Base-by-base conservation (phyloP, 2,113 vertebrate genomes). In the Upupa epops region DNA sequence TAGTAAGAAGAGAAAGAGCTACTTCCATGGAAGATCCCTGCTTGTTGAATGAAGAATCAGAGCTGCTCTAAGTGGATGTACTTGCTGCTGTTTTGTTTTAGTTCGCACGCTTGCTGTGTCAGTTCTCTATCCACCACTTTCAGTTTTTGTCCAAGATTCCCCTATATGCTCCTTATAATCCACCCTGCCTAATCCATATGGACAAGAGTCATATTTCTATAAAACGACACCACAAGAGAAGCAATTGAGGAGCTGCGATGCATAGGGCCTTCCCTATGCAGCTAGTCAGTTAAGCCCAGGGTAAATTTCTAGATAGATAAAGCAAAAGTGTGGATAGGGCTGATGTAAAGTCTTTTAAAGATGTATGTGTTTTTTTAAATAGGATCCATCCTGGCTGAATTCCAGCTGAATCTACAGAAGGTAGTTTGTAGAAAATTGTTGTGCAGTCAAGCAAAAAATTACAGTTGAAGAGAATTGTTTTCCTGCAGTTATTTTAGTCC, bases 401-500 rank as follows among this genome's bases (percentile, higher is more conserved):
- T 90, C 95, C 82, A 95, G 74, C 37, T 92, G 60, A 95, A 96
- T 82, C 83, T 69, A 76, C 36, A 89, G 70, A 88, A 56, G 80
- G 60, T 75, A 90, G 86, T 81, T 86, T 63, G 71, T 76, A 88
- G 95, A 93, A 96, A 97, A 97, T 93, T 96, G 94, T 91, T 96
- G 90, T 96, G 88, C 96, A 97, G 77, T 79, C 88, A 96, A 90
- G 90, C 89, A 91, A 94, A 89, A 97, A 97, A 97, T 96, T 95
- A 75, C 63, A 95, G 88, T 65, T 68, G 79, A 63, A 87, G 83
- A 84, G 64, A 93, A 94, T 80, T 96, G 80, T 95, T 97, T 95
- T 94, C 77, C 85, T 73, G 55, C 42, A 52, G 60, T 92, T 92
- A 68, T 78, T 96, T 96, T 91, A 95, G 85, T 85, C 59, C 91